These are phyloP conservation scores for Apomyelois bistriatella DNA, from an alignment of 2,888 invertebrate species.

Conservation along the genomic window DNA sequence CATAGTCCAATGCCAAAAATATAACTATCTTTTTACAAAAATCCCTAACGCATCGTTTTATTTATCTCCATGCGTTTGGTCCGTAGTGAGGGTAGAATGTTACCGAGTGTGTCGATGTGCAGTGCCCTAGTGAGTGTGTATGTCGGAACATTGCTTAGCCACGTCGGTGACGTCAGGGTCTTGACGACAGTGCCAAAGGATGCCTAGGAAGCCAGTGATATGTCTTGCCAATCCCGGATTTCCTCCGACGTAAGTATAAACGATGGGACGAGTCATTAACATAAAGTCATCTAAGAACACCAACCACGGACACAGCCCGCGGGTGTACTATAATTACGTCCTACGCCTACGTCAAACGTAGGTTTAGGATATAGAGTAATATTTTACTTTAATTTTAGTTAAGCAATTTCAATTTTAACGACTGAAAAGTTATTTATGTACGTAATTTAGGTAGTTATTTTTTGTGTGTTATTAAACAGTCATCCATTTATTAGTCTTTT, in stretches of 20 bases:
- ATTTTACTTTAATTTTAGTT: background rate
- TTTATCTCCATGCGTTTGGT: slow-evolving; percentile 51
- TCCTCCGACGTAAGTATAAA: slow-evolving; percentile 8
- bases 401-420: too few relatives aligned
- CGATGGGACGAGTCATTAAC: slow-evolving; percentile 1
- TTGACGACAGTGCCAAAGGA: slow-evolving; percentile 18
- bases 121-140: slow-evolving; percentile 24
- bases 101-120: slow-evolving; percentile 16
- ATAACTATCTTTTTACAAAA: slow-evolving; percentile 81
- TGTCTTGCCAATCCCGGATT: slow-evolving; percentile 9
- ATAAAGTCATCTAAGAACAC: background rate
- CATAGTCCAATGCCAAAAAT: slow-evolving; percentile 81
- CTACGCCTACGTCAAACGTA: background rate
- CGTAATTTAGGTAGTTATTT: background rate
- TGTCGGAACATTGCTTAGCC: background rate
- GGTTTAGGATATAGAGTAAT: too few relatives aligned
- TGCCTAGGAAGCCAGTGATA: slow-evolving; percentile 9
- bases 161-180: slow-evolving; percentile 4
- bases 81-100: slow-evolving; percentile 15
- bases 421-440: background rate
- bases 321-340: background rate
- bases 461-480: too few relatives aligned
- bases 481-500: too few relatives aligned
- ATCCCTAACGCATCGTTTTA: slow-evolving; percentile 74
- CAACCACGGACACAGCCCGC: background rate